Evolutionary conservation across 1,140 invertebrate genomes (phyloP).

Genomic region (Cataglyphis hispanica): DNA sequence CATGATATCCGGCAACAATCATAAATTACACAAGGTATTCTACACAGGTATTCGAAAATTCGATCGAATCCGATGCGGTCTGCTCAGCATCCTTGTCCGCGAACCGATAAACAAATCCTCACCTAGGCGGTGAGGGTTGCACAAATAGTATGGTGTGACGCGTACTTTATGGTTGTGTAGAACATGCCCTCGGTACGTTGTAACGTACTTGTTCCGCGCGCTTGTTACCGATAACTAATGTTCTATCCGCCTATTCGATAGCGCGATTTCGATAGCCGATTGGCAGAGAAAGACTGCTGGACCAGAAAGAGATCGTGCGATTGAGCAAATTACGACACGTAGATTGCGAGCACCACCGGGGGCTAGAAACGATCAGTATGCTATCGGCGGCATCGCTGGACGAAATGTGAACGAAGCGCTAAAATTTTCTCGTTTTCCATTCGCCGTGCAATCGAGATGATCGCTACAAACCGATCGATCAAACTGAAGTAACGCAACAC

Average conservation of each 20-base stretch:
- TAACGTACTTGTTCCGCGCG: constrained; percentile 80
- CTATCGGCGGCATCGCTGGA: constrained; percentile 19
- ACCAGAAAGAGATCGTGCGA: constrained; percentile 55
- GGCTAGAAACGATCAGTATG: constrained; percentile 42
- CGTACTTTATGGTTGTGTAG: constrained; percentile 83
- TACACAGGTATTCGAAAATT: not conserved
- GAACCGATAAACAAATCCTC: constrained; percentile 52
- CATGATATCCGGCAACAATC: constrained; percentile 2
- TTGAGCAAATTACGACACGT: constrained; percentile 72
- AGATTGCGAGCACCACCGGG: constrained; percentile 33
- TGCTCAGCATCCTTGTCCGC: constrained; percentile 6
- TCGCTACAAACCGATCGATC: constrained; percentile 6
- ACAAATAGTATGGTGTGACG: constrained; percentile 73
- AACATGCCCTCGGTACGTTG: constrained; percentile 77
- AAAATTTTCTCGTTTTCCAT: constrained; percentile 62
- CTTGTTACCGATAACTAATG: constrained; percentile 83
- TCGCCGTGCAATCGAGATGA: constrained; percentile 31
- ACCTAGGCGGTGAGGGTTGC: constrained; percentile 28
- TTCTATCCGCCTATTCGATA: constrained; percentile 78
- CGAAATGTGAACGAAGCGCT: constrained; percentile 35
- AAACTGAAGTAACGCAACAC: constrained; percentile 15
- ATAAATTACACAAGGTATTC: too few species aligned
- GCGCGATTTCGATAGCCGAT: constrained; percentile 64
- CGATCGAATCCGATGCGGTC: not conserved
- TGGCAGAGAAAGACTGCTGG: constrained; percentile 27